A percentile compares a stretch with the other conserved stretches of the same genome.
Evolutionary conservation across 2,797 vertebrate species (phyloP).

Genomic region (Apogon hyalosoma): DNA sequence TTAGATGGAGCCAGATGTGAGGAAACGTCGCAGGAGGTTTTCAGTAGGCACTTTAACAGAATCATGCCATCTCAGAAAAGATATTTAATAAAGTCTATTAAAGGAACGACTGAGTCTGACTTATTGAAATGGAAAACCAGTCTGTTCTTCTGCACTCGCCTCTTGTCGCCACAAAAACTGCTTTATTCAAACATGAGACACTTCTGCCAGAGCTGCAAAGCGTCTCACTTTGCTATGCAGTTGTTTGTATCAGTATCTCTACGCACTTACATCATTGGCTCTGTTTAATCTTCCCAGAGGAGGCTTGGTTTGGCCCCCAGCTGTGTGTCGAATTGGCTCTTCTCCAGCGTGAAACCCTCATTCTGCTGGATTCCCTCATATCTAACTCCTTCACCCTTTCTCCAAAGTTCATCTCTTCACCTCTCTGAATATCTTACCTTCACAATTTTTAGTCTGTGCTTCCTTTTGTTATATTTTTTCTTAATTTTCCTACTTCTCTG

Average conservation of each 20-base stretch:
- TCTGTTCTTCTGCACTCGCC: neutral
- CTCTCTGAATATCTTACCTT: no score
- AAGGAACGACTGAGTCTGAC: constrained; percentile 38
- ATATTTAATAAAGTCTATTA: constrained; percentile 81
- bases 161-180: neutral
- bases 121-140: constrained; percentile 29
- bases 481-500: neutral
- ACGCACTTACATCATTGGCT: constrained; percentile 31
- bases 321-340: constrained; percentile 55
- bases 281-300: constrained; percentile 61
- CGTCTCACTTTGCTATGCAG: neutral
- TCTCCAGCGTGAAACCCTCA: constrained; percentile 38
- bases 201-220: constrained; percentile 4
- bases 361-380: constrained; percentile 4
- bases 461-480: neutral
- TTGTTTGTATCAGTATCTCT: neutral
- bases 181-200: neutral
- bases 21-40: constrained; percentile 58
- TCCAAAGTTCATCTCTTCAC: neutral
- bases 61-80: constrained; percentile 71
- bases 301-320: constrained; percentile 61
- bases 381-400: neutral
- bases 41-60: constrained; percentile 82
- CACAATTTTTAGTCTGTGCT: neutral
- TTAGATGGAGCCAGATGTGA: constrained; percentile 55